These are phyloP conservation scores for Platycheirus albimanus DNA, from an alignment of 2,888 invertebrate species.

Conservation along the genomic window DNA sequence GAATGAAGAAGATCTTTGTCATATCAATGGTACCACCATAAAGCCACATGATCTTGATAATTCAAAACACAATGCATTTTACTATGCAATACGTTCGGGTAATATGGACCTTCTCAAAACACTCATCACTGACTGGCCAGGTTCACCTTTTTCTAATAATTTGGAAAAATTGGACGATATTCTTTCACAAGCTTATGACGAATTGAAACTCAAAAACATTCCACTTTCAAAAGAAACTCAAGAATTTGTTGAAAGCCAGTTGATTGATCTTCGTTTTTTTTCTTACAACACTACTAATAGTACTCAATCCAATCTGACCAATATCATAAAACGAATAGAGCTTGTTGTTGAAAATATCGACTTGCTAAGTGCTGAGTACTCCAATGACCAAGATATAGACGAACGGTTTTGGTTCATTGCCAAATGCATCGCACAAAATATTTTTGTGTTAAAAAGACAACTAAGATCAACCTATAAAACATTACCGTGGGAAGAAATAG, in stretches of 20 bases:
- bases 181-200: too few species aligned
- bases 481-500: conserved; percentile 77
- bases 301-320: not conserved
- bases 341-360: conserved; percentile 28
- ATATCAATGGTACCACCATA: not conserved
- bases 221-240: conserved; percentile 66
- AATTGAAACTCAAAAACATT: conserved; percentile 73
- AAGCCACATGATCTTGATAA: conserved; percentile 32
- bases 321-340: conserved; percentile 29
- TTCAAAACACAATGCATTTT: too few species aligned
- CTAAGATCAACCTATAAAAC: conserved; percentile 74
- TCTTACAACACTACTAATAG: not conserved
- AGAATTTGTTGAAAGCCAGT: conserved; percentile 46
- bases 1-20: not conserved
- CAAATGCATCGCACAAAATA: conserved; percentile 68
- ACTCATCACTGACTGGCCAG: conserved; percentile 70
- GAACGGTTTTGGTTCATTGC: conserved; percentile 25
- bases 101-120: conserved; percentile 68
- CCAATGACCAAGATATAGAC: conserved; percentile 24
- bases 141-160: too few species aligned
- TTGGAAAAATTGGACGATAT: too few species aligned
- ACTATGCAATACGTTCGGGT: conserved; percentile 74
- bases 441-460: conserved; percentile 74
- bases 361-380: too few species aligned
- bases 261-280: conserved; percentile 28